phyloP scores from a whole-genome alignment of 1,140 invertebrate genomes.

The Caerostris extrusa region DNA sequence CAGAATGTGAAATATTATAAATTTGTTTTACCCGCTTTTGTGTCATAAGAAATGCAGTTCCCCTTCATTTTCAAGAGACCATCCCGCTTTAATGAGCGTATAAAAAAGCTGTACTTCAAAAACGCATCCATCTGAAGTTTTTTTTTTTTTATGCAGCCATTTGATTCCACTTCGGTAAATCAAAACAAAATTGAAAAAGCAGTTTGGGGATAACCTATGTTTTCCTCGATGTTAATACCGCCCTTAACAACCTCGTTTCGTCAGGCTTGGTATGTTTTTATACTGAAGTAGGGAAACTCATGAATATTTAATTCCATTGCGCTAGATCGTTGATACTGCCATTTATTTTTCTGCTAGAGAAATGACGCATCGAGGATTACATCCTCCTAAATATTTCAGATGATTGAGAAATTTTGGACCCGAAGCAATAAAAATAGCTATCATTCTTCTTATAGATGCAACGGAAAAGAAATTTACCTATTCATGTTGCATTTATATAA shows the following conservation, averaged over 20 bases:
- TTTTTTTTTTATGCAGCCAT: not conserved
- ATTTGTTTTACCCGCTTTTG: too few species aligned
- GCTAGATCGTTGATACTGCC: not conserved
- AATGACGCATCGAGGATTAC: constrained; percentile 16
- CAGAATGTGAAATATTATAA: too few species aligned
- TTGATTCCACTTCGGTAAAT: not conserved
- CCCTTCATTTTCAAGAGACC: not conserved
- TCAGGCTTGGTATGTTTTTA: constrained; percentile 1
- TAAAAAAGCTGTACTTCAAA: not conserved
- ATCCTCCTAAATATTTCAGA: constrained; percentile 1
- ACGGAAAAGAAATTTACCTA: not conserved
- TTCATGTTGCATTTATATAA: not conserved
- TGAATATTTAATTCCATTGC: constrained; percentile 60
- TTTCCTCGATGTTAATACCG: constrained; percentile 28
- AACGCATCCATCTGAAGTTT: too few species aligned
- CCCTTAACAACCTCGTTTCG: constrained; percentile 49
- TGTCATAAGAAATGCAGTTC: not conserved
- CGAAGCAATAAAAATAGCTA: constrained; percentile 7
- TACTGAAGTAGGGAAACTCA: constrained; percentile 19
- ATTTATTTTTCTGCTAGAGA: constrained; percentile 35
- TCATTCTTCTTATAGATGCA: not conserved
- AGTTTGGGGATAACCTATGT: constrained; percentile 37
- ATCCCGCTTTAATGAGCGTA: not conserved
- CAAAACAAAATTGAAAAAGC: constrained; percentile 32
- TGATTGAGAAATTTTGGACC: not conserved